Percentiles rank a stretch among this genome's conserved stretches.
Evolutionary conservation across 2,113 vertebrate species (phyloP).

Genomic region (Mesocricetus auratus): DNA sequence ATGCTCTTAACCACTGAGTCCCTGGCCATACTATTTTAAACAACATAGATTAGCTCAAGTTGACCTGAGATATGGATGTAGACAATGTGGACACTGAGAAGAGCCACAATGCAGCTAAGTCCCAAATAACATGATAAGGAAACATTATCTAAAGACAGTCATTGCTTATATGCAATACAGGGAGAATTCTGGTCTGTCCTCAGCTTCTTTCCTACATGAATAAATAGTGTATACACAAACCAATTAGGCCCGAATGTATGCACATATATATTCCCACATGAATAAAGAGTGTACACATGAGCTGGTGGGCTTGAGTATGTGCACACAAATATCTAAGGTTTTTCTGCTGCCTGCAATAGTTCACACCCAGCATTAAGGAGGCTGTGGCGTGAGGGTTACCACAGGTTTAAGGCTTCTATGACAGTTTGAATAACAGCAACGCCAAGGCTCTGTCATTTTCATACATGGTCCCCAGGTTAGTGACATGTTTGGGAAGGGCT

Average conservation of each 20-base stretch:
- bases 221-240: not conserved
- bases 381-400: not conserved
- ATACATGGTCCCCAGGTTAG: not conserved
- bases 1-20: not conserved
- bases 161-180: not conserved
- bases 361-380: not conserved
- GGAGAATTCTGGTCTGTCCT: not conserved
- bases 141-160: not conserved
- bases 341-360: not conserved
- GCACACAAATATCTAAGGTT: not conserved
- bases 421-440: not conserved
- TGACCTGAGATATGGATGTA: not conserved
- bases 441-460: not conserved
- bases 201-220: not conserved
- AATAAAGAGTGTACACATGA: not conserved
- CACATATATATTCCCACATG: not conserved
- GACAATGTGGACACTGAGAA: not conserved
- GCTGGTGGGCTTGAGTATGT: not conserved
- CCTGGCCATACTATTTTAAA: conserved; percentile 18
- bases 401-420: not conserved
- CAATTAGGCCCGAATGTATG: not conserved
- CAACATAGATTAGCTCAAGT: not conserved
- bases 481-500: not conserved
- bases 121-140: not conserved
- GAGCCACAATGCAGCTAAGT: not conserved